phyloP scores from a whole-genome alignment of 2,797 vertebrate genomes.

The Psittacula echo region DNA sequence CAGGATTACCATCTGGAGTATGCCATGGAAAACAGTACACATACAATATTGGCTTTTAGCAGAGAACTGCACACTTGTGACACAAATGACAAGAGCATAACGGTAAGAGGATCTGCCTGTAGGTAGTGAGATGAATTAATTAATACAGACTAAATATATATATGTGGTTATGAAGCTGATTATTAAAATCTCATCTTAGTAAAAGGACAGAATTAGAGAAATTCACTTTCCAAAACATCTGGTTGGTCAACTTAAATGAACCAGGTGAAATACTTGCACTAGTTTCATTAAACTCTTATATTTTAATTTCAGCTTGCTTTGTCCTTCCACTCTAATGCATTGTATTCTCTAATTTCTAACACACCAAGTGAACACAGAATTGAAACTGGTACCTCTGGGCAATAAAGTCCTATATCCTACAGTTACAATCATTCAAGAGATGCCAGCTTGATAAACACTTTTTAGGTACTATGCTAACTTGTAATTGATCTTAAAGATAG shows the following conservation, averaged over 20 bases:
- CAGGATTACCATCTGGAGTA: slow-evolving; percentile 87
- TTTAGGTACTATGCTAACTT: neutral
- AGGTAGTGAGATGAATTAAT: neutral
- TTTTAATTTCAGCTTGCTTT: neutral
- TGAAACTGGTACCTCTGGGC: neutral
- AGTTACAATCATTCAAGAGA: neutral
- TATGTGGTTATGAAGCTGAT: neutral
- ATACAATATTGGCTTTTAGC: slow-evolving; percentile 85
- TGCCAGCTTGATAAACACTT: neutral
- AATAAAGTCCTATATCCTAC: neutral
- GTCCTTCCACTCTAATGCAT: neutral
- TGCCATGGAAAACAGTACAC: slow-evolving; percentile 86
- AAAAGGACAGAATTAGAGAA: neutral
- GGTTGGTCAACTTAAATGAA: neutral
- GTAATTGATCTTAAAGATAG: neutral
- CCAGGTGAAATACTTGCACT: neutral
- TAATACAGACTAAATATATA: neutral
- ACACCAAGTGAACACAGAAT: neutral
- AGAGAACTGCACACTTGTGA: slow-evolving; percentile 87
- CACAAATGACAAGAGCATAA: slow-evolving; percentile 82
- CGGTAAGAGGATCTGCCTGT: slow-evolving; percentile 72
- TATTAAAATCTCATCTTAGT: neutral
- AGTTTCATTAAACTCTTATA: neutral
- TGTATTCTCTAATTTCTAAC: neutral
- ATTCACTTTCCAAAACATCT: neutral